These are phyloP conservation scores for Arvicanthis niloticus DNA, from an alignment of 2,113 vertebrate species.

Conservation along the genomic window DNA sequence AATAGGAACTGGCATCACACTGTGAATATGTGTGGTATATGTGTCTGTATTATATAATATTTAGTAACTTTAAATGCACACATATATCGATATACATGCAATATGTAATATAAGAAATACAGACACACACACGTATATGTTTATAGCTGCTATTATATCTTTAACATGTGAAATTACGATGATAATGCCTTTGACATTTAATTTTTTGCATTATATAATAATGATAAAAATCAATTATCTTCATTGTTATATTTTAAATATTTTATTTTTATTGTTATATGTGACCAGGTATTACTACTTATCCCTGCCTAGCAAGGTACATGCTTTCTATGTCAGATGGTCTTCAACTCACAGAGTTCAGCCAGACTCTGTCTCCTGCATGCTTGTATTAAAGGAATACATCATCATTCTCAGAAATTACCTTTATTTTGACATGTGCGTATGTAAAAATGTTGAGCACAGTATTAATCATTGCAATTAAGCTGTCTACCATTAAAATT, in stretches of 20 bases:
- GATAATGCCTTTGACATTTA: background rate
- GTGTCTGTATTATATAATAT: background rate
- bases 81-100: background rate
- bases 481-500: background rate
- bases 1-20: background rate
- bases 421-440: background rate
- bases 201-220: background rate
- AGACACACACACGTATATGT: background rate
- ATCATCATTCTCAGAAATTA: background rate
- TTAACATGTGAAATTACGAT: background rate
- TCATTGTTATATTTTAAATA: background rate
- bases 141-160: background rate
- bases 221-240: background rate
- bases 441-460: background rate
- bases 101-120: background rate
- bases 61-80: background rate
- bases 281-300: too few species aligned
- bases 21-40: background rate
- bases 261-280: background rate
- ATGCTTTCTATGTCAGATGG: background rate
- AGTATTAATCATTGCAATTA: background rate
- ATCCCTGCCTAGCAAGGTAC: background rate
- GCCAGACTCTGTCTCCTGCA: background rate
- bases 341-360: background rate
- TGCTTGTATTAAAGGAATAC: background rate